Base-by-base conservation (phyloP, 2,888 invertebrate genomes). In the Campoletis raptor region DNA sequence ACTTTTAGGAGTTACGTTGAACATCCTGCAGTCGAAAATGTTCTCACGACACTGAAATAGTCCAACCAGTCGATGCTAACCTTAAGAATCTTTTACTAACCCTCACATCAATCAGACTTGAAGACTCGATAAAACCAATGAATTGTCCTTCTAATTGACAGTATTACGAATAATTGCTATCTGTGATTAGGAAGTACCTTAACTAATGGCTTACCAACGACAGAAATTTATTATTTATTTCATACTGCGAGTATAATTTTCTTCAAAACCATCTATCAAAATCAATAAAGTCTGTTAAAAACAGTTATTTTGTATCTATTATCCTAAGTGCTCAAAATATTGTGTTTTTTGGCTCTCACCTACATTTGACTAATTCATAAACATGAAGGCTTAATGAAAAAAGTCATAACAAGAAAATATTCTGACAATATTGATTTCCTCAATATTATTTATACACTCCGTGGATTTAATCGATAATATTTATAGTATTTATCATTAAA, bases 1-100 rank as follows among this genome's bases (percentile, higher is more conserved):
- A 52, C 69, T 81, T 64, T 86, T 81, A 10, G 87, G 85, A 21
- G 70, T 85, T 0, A 80, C 66, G 24, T 73, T 70, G 1, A 81
- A 52, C 86, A 84, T 86, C 64, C n/a, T 3, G 64, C 12, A 9
- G 9, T 30, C 8, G 21, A 57, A 57, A 21, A 7, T 15, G 42
- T 74, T 24, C 57, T 9, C 73, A 21, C 18, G 9, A 4, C 18
- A 52, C 70, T 48, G 48, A n/a, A 18, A 52, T 9, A 0, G 15
- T 48, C 37, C 18, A 12, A 21, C 15, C 30, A 5, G 30, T 30
- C 7, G 61, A 61, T 30, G 30, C 30, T 61, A 6, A 30, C 30
- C 61, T 15, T 12, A 7, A 30, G 6, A 61, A 30, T 61, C 15
- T 61, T 61, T 15, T 24, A 30, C 61, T 30, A 61, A 61, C 18